Evolutionary conservation across 2,888 invertebrate species (phyloP).

Genomic region (Dasypolia templi): DNA sequence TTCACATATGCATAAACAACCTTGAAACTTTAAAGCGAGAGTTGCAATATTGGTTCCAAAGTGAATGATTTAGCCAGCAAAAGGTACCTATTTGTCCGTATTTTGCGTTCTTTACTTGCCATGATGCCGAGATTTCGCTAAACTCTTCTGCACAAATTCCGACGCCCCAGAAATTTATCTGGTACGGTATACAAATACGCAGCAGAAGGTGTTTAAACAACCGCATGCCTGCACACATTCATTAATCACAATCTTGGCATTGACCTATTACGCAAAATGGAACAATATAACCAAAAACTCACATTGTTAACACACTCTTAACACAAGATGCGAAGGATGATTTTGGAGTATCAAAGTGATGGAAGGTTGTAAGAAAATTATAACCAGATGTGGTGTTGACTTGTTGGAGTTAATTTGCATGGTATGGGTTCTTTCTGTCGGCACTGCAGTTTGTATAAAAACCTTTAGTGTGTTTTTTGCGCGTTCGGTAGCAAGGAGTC

Average conservation of each 20-base stretch:
- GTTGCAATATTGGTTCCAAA: neutral
- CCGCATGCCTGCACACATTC: conserved; percentile 54
- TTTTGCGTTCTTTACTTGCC: neutral
- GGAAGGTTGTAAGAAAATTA: conserved; percentile 61
- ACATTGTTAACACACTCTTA: conserved; percentile 49
- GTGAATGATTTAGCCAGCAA: neutral
- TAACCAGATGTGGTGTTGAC: conserved; percentile 69
- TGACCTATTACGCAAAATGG: conserved; percentile 73
- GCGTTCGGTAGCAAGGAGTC: conserved; percentile 43
- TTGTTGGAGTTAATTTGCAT: conserved; percentile 71
- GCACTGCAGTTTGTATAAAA: conserved; percentile 59
- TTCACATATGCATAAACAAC: conserved; percentile 48
- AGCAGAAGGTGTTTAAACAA: conserved; percentile 57
- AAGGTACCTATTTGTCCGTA: neutral
- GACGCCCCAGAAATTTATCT: conserved; percentile 27
- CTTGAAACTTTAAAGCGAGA: conserved; percentile 44
- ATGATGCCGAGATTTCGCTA: neutral
- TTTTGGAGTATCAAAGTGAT: conserved; percentile 39
- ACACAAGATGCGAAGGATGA: conserved; percentile 50
- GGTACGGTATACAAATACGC: conserved; percentile 36
- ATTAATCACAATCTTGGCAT: conserved; percentile 73
- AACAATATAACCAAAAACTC: conserved; percentile 65
- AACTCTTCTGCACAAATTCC: neutral
- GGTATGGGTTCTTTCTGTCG: conserved; percentile 71
- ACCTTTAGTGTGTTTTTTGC: conserved; percentile 53